Evolutionary conservation across 2,797 vertebrate species (phyloP).

Genomic region (Characodon lateralis): DNA sequence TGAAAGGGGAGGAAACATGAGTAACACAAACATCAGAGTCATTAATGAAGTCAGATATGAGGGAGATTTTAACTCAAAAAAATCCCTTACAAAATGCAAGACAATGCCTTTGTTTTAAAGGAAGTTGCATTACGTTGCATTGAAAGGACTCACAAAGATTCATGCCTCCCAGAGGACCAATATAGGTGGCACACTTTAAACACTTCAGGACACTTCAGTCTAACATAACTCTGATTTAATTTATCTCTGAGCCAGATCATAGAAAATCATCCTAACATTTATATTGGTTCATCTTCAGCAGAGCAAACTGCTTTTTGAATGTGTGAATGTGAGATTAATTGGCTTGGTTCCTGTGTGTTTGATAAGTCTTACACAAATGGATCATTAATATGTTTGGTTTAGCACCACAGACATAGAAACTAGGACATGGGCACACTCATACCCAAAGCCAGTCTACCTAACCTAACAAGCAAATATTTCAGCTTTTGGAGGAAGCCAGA

Average conservation of each 20-base stretch:
- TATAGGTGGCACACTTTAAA: background rate
- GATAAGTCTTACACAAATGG: background rate
- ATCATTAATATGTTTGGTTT: background rate
- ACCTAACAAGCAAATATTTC: background rate
- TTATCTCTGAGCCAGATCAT: background rate
- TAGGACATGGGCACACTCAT: background rate
- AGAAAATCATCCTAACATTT: background rate
- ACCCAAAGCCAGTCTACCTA: background rate
- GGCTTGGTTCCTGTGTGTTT: background rate
- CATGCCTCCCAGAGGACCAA: background rate
- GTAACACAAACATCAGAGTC: slow-evolving; percentile 26
- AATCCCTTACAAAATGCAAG: slow-evolving; percentile 10
- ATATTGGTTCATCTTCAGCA: no score
- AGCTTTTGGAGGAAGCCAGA: background rate
- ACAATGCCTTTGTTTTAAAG: slow-evolving; percentile 33
- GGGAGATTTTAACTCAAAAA: slow-evolving; percentile 14
- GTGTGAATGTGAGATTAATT: background rate
- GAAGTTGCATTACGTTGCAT: slow-evolving; percentile 16
- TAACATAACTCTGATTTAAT: background rate
- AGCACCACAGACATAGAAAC: background rate
- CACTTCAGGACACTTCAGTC: background rate
- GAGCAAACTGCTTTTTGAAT: background rate
- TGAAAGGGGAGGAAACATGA: slow-evolving; percentile 58
- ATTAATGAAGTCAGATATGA: slow-evolving; percentile 11
- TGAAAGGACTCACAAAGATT: background rate